phyloP scores from a whole-genome alignment of 2,797 vertebrate species.

The Triplophysa bombifrons region DNA sequence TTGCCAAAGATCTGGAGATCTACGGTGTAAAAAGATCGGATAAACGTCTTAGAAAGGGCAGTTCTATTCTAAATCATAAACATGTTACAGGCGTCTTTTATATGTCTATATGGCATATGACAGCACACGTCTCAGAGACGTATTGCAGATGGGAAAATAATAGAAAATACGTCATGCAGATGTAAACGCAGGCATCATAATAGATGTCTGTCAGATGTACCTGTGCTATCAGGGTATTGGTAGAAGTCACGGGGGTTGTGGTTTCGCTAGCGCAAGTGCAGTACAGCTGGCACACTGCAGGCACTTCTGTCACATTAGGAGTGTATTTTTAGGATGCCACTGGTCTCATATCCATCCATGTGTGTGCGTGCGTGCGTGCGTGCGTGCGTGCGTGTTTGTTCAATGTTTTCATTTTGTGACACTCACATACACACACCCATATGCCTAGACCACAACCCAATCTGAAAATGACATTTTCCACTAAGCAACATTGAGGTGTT shows the following conservation, averaged over 20 bases:
- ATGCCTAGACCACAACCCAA: neutral
- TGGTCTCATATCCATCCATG: conserved; percentile 27
- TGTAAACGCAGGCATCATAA: too few species aligned
- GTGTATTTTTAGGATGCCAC: conserved; percentile 44
- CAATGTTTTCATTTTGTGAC: conserved; percentile 5
- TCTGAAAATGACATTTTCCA: neutral
- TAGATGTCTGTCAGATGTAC: too few species aligned
- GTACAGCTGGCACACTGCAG: conserved; percentile 3
- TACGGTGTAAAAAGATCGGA: too few species aligned
- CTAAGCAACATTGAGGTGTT: neutral
- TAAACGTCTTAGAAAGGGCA: too few species aligned
- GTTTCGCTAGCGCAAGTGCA: neutral
- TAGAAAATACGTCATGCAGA: too few species aligned
- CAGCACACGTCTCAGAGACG: too few species aligned
- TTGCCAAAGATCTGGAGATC: too few species aligned
- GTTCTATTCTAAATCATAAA: too few species aligned
- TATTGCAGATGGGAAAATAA: too few species aligned
- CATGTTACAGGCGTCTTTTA: too few species aligned
- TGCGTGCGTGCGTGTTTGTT: neutral
- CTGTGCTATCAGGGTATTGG: neutral
- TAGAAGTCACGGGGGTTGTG: conserved; percentile 13
- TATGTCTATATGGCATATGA: too few species aligned
- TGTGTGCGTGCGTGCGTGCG: conserved; percentile 3
- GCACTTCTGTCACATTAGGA: conserved; percentile 21
- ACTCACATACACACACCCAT: neutral